Evolutionary conservation across 2,113 vertebrate species (phyloP).

Genomic region (Mandrillus leucophaeus): DNA sequence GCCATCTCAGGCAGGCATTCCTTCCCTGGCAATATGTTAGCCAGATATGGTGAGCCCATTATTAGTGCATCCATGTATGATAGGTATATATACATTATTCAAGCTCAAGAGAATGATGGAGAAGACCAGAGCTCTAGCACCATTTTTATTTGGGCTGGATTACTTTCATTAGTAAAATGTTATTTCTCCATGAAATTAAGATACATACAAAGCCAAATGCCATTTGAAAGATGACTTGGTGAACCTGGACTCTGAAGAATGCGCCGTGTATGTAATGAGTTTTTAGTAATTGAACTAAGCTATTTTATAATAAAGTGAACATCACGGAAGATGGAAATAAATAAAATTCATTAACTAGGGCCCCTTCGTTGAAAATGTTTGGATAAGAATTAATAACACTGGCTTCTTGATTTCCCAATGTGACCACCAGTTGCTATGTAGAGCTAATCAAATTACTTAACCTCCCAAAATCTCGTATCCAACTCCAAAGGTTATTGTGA

Average conservation of each 20-base stretch:
- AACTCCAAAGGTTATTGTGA: not conserved
- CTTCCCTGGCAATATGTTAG: not conserved
- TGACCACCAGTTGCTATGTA: not conserved
- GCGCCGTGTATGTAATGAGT: not conserved
- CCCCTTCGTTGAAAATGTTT: not conserved
- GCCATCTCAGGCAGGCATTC: not conserved
- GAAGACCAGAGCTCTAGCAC: not conserved
- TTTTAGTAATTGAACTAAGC: not conserved
- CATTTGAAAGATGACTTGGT: not conserved
- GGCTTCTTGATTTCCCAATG: not conserved
- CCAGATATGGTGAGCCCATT: not conserved
- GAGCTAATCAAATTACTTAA: not conserved
- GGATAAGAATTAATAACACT: not conserved
- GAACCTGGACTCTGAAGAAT: not conserved
- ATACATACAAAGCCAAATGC: not conserved
- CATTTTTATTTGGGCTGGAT: not conserved
- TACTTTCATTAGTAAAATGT: not conserved
- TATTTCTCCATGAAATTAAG: not conserved
- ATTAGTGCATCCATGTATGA: not conserved
- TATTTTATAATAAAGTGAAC: not conserved
- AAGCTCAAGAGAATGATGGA: not conserved
- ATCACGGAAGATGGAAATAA: not conserved
- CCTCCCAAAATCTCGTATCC: not conserved
- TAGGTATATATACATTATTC: not conserved
- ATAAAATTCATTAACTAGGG: not conserved